Base-by-base conservation (phyloP, 2,888 invertebrate genomes). In the Phasia obesa region DNA sequence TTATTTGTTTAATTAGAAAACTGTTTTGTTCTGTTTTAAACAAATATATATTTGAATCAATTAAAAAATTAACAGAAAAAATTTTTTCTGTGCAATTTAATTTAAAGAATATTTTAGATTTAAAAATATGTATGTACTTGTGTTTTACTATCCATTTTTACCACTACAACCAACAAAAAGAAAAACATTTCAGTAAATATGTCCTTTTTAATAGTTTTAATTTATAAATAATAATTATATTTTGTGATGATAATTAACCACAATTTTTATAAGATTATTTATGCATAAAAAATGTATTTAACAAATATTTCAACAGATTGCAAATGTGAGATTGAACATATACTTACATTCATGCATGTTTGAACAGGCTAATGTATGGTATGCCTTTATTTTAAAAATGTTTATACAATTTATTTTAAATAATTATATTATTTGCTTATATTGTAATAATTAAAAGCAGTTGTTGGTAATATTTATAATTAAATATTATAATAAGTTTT, bases 211-310 rank as follows among this genome's bases (percentile, higher is more conserved):
- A 31, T 17, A 31, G n/a, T 55, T 51, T 55, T 59, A 51, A 60
- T 73, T 73, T 59, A 53, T 60, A 65, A 70, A 78, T 65, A 53
- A 69, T 75, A 67, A 67, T 70, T 77, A 38, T 60, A 65, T 71
- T 38, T 67, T 83, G 79, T 83, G 75, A 49, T 25, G 65, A 79
- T 83, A 83, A 83, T 83, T 70, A 76, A 76, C 79, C 83, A 76
- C 79, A 79, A 75, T 55, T 55, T 79, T 75, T 53, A 65, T 83
- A 83, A 76, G 75, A 79, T 79, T 79, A 78, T 57, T 49, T 71
- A 76, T 67, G 23, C n/a, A 25, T 23, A 44, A 57, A 70, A 70
- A 65, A 31, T 35, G 47, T 44, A 27, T 42, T 51, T 60, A 71
- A 71, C 35, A 71, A 59, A 21, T 27, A 62, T 55, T 57, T 64